Evolutionary conservation across 64 coral and sea anemone species (phyloP), one percentile per base, ranked within the genome.

Genomic region (Stylophora pistillata): DNA sequence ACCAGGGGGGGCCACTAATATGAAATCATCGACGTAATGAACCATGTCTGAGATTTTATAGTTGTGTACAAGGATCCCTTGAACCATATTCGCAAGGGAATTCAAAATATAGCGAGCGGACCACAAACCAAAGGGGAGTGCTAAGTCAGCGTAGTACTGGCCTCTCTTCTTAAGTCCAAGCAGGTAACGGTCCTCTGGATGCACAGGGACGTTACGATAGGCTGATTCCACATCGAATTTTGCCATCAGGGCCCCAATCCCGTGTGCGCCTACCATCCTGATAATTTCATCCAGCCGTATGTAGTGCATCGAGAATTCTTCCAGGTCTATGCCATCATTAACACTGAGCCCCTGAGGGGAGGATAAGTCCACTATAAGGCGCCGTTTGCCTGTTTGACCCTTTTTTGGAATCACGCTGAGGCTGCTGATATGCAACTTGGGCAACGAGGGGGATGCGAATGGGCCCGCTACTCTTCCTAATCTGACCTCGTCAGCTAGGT

Each of bases 81-180:
- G 56, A 20, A 89, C 17, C 53, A 71, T 72, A 11, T 66, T 59
- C 4, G 91, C 91, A 16, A 93, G 17, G 2, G 74, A 28, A 52
- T 93, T 88, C 53, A 93, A 93, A 88, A 93, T 81, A 27, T 32
- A 87, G 5, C 85, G 91, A 28, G 92, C 92, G 0, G 79, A 89
- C 3, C 87, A 61, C 0, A 89, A 62, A 29, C 92, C 92, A 53
- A 89, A 94, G 4, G 92, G 87, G 33, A 94, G 56, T 0, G 74
- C 81, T 15, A 94, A 52, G n/a, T 85, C 86, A 77, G 89, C 71
- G 25, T 78, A 94, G 21, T 66, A 94, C 2, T 86, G 25, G 32
- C 64, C 29, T 0, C 33, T 56, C 92, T 82, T 89, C 15, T 18
- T 47, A 81, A 94, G 28, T 12, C 81, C 81, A 20, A 94, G 30